These are phyloP conservation scores for Sycophila texana DNA, from an alignment of 2,888 invertebrate species.

Conservation along the genomic window DNA sequence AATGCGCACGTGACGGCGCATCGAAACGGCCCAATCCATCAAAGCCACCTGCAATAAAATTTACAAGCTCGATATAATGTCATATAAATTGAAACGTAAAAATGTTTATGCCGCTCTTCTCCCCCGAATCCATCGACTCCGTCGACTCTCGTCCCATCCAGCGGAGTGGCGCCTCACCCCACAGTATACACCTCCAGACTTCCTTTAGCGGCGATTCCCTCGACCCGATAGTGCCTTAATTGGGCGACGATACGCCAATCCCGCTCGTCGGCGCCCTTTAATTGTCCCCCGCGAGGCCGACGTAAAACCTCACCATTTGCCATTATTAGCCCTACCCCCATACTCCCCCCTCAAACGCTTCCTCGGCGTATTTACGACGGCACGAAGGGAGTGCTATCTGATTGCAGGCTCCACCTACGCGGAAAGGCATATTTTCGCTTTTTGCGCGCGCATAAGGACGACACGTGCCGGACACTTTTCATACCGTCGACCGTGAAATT, in stretches of 20 bases:
- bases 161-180: not conserved
- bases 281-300: slow-evolving; percentile 21
- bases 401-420: slow-evolving; percentile 4
- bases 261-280: slow-evolving; percentile 7
- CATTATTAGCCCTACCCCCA: slow-evolving; percentile 40
- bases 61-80: slow-evolving; percentile 6
- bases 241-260: slow-evolving; percentile 40
- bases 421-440: slow-evolving; percentile 38
- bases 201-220: slow-evolving; percentile 23
- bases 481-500: no score
- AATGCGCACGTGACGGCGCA: slow-evolving; percentile 11
- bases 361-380: slow-evolving; percentile 40
- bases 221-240: slow-evolving; percentile 48
- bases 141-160: not conserved
- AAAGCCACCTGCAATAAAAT: slow-evolving; percentile 7
- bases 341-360: not conserved
- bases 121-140: slow-evolving; percentile 8
- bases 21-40: slow-evolving; percentile 22
- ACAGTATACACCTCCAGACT: slow-evolving; percentile 2
- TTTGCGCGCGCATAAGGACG: not conserved
- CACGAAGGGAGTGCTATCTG: slow-evolving; percentile 12
- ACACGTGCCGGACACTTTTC: not conserved
- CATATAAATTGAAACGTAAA: slow-evolving; percentile 47
- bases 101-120: slow-evolving; percentile 22
- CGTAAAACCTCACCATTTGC: slow-evolving; percentile 40